These are phyloP conservation scores for Nymphalis urticae DNA, from an alignment of 2,888 invertebrate genomes.

Conservation along the genomic window DNA sequence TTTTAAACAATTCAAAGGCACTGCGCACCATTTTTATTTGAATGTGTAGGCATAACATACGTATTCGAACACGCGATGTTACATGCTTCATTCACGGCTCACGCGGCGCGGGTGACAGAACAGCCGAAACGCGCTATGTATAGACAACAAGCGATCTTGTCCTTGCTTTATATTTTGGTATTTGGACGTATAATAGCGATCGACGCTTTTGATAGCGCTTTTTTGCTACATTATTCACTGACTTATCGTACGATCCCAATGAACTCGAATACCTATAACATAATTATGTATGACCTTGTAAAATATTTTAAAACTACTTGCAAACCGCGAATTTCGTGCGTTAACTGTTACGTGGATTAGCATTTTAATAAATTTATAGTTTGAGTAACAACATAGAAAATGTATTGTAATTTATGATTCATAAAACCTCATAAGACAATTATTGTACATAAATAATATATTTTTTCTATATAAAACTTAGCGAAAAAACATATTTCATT, in stretches of 20 bases:
- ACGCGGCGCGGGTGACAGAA: conserved; percentile 40
- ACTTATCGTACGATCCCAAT: conserved; percentile 53
- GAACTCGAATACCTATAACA: conserved; percentile 39
- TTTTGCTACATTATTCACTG: conserved; percentile 35
- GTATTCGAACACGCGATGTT: conserved; percentile 35
- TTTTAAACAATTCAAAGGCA: conserved; percentile 33
- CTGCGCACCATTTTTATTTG: conserved; percentile 40
- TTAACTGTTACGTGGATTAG: background rate
- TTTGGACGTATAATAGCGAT: conserved; percentile 38
- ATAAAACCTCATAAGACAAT: too few relatives aligned
- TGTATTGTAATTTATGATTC: too few relatives aligned
- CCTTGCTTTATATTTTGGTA: conserved; percentile 39
- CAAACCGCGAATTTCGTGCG: conserved; percentile 7
- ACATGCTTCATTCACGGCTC: conserved; percentile 43
- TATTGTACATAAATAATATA: too few relatives aligned
- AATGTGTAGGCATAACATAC: conserved; percentile 27
- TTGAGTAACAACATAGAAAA: too few relatives aligned
- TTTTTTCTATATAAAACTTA: too few relatives aligned
- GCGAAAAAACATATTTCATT: too few relatives aligned
- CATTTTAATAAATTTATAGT: background rate
- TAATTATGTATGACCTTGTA: conserved; percentile 24
- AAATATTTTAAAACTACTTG: conserved; percentile 17
- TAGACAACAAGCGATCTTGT: conserved; percentile 37
- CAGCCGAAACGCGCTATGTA: conserved; percentile 35
- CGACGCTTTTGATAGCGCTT: conserved; percentile 46